phyloP scores from a whole-genome alignment of 2,113 vertebrate species.

The Zosterops japonicus region DNA sequence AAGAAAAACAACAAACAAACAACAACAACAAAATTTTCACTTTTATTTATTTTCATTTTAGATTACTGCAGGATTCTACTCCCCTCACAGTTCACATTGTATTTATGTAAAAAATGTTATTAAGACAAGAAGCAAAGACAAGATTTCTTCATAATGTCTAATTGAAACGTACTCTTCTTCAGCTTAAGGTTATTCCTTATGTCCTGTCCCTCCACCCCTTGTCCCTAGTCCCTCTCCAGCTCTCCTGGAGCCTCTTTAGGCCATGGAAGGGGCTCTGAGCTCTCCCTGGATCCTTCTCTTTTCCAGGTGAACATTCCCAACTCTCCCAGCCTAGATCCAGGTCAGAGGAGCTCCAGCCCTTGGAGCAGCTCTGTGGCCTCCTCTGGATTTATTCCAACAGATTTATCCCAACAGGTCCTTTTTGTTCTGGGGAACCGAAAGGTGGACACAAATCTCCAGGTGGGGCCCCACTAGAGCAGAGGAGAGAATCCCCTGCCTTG shows the following conservation, averaged over 20 bases:
- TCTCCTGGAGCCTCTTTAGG: neutral
- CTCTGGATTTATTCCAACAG: neutral
- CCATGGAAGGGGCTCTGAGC: fast-evolving
- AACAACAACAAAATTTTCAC: neutral
- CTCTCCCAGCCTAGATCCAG: neutral
- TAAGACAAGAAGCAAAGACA: neutral
- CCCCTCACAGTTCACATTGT: neutral
- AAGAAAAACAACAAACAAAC: no score
- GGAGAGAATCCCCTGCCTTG: neutral
- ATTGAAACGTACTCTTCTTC: neutral
- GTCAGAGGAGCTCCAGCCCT: neutral
- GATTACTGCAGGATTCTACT: neutral
- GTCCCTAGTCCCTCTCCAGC: neutral
- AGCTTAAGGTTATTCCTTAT: neutral
- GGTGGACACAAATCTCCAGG: neutral
- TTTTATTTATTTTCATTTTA: neutral
- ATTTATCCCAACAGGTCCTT: neutral
- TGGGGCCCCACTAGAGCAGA: neutral
- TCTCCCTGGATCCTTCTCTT: neutral
- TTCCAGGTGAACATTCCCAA: neutral
- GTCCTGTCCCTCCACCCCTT: neutral
- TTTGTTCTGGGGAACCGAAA: neutral
- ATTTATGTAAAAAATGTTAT: neutral
- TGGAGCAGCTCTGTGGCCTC: fast-evolving
- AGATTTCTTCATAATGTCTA: neutral